Evolutionary conservation across 2,797 vertebrate genomes (phyloP).

Genomic region (Capromys pilorides): DNA sequence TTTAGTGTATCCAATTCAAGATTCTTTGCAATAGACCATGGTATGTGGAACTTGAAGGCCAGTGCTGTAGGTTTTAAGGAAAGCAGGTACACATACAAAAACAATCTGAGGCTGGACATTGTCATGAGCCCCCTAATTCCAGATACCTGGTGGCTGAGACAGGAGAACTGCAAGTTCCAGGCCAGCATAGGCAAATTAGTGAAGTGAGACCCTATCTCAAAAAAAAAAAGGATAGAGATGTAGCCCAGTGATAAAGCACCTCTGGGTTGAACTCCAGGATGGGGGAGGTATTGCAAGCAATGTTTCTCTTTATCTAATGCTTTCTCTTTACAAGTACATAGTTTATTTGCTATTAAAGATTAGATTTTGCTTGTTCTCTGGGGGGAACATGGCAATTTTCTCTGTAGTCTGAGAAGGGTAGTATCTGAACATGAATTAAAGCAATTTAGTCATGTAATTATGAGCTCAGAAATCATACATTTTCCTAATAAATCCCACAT

Average conservation of each 20-base stretch:
- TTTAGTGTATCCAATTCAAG: conserved; percentile 65
- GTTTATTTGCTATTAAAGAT: background rate
- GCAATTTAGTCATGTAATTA: background rate
- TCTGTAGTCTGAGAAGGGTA: conserved; percentile 14
- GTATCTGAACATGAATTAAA: background rate
- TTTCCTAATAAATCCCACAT: conserved; percentile 13
- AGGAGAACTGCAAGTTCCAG: background rate
- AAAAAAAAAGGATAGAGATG: background rate
- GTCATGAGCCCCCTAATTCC: background rate
- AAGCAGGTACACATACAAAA: background rate
- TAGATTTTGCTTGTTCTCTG: conserved; percentile 32
- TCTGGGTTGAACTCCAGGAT: background rate
- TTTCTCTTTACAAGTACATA: conserved; percentile 40
- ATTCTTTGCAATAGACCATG: conserved; percentile 67
- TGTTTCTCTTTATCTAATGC: background rate
- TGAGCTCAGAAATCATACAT: background rate
- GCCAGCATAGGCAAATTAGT: background rate
- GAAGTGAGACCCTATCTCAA: background rate
- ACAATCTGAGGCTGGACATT: background rate
- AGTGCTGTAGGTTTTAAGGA: background rate
- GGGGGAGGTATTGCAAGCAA: background rate
- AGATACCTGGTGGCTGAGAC: background rate
- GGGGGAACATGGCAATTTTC: conserved; percentile 36
- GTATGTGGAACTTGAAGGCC: background rate
- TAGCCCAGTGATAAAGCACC: background rate